Percentiles rank a stretch among this genome's conserved stretches.
phyloP scores from a whole-genome alignment of 1,140 invertebrate genomes.

The Drosophila tsacasi region DNA sequence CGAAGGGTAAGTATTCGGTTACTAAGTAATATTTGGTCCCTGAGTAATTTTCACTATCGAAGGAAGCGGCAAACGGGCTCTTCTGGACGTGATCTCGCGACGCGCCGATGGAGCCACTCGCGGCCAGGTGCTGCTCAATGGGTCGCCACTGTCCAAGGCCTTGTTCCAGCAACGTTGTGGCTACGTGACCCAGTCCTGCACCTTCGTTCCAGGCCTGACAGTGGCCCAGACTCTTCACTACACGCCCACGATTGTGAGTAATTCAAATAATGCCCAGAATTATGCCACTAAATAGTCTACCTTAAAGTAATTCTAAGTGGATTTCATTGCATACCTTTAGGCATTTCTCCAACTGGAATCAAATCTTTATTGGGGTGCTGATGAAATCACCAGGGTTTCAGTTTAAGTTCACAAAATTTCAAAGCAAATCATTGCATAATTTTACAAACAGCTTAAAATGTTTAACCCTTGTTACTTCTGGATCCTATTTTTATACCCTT shows the following conservation, averaged over 20 bases:
- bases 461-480: no score
- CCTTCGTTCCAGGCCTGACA: conserved; percentile 93
- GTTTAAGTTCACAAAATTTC: no score
- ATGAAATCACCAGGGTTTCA: no score
- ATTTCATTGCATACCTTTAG: background rate
- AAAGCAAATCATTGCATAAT: no score
- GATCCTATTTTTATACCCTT: no score
- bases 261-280: background rate
- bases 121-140: conserved; percentile 94
- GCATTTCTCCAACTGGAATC: no score
- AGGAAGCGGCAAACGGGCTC: conserved; percentile 95
- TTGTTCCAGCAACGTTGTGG: conserved; percentile 94
- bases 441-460: no score
- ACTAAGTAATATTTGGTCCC: no score
- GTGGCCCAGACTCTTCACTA: conserved; percentile 94
- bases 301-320: no score
- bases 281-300: background rate
- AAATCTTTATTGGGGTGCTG: no score
- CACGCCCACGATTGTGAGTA: conserved; percentile 90
- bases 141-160: conserved; percentile 91
- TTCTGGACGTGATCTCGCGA: conserved; percentile 96
- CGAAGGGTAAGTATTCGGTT: conserved; percentile 89
- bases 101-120: conserved; percentile 89
- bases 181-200: conserved; percentile 93
- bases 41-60: background rate